These are phyloP conservation scores for Toxotes chatareus DNA, from an alignment of 2,113 vertebrate species.

Conservation along the genomic window DNA sequence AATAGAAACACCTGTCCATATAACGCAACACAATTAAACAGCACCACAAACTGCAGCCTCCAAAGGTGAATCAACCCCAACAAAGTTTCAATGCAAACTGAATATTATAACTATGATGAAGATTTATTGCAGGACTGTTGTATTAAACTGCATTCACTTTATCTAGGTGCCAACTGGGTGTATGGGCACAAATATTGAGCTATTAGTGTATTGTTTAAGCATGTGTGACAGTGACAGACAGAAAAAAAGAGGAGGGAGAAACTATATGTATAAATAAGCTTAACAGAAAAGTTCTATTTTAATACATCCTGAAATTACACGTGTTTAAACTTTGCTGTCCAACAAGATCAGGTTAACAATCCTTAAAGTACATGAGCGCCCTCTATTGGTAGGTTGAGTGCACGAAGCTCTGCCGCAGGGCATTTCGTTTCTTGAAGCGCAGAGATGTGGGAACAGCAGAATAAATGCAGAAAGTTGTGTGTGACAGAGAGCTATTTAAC, in stretches of 20 bases:
- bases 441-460: too few species aligned
- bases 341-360: not conserved
- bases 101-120: not conserved
- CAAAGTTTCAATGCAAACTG: not conserved
- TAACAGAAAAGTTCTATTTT: not conserved
- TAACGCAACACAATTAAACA: not conserved
- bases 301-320: not conserved
- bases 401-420: constrained; percentile 2
- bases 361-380: constrained; percentile 49
- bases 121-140: not conserved
- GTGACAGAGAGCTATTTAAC: not conserved
- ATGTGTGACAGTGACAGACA: not conserved
- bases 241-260: not conserved
- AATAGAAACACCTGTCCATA: not conserved
- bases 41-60: not conserved
- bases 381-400: constrained; percentile 65
- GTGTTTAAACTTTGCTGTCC: not conserved
- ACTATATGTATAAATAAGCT: not conserved
- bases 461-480: not conserved
- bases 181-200: not conserved
- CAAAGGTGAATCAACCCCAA: not conserved
- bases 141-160: not conserved
- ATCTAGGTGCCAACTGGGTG: not conserved
- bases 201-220: not conserved
- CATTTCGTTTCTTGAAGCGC: not conserved